A percentile compares a stretch with the other conserved stretches of the same genome.
Evolutionary conservation across 2,888 invertebrate species (phyloP).

Genomic region (Amiota minor): DNA sequence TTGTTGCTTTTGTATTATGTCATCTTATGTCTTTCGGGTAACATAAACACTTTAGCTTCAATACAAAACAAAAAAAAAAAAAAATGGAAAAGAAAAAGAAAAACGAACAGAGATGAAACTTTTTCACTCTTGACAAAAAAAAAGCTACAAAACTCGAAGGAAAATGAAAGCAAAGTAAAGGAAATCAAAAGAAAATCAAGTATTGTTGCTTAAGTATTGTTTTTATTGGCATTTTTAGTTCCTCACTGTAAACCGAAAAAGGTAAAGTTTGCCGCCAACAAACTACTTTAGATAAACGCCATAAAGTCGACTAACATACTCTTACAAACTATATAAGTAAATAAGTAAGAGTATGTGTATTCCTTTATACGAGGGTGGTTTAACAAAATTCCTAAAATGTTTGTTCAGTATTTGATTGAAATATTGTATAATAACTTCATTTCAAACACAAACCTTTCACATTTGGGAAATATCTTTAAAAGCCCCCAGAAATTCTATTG

Average conservation of each 20-base stretch:
- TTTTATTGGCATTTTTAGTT: not conserved
- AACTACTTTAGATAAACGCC: constrained; percentile 24
- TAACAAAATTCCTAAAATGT: no score
- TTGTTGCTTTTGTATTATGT: constrained; percentile 41
- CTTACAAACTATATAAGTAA: no score
- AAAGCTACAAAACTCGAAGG: not conserved
- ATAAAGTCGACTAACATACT: not conserved
- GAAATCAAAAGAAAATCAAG: not conserved
- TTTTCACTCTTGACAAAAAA: constrained; percentile 5
- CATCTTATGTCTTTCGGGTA: constrained; percentile 68
- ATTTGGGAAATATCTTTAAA: no score
- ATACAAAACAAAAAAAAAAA: no score
- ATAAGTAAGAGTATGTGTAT: no score
- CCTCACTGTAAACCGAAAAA: not conserved
- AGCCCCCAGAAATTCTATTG: no score
- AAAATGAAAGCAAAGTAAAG: not conserved
- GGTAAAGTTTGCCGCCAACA: not conserved
- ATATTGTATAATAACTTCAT: no score
- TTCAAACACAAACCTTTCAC: no score
- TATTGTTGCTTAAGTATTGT: not conserved
- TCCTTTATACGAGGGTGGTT: no score
- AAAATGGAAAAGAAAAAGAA: no score
- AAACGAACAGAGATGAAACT: constrained; percentile 28
- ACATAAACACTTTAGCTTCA: constrained; percentile 64
- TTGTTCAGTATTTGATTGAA: no score